Base-by-base conservation (phyloP, 1,140 invertebrate species). In the Andrena cerasifolii region DNA sequence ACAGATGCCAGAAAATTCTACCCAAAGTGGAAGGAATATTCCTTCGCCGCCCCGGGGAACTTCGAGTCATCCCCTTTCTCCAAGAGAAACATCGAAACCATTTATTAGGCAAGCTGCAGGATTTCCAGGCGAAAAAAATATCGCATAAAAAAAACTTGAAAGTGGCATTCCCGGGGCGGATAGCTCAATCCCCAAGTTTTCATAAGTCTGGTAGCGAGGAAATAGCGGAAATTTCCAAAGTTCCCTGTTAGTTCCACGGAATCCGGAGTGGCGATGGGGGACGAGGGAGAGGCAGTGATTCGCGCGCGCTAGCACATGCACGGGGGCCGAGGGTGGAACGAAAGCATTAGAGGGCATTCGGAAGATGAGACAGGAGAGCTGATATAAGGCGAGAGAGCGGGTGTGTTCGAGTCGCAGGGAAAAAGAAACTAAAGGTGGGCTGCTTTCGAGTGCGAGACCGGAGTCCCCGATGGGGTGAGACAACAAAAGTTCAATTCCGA, bases 401-500 rank as follows among this genome's bases (percentile, higher is more conserved):
- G 63, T 24, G 61, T 63, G n/a, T 16, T 43, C 47, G 21, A 24
- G 5, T 16, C n/a, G n/a, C n/a, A n/a, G n/a, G 43, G 51, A 67
- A 70, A 66, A 62, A 49, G 59, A 66, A 71, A 56, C 31, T 47
- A 26, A 75, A 56, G 51, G 71, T 51, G 49, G 1, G 28, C 14
- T 54, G 58, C 21, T 31, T 67, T 45, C 43, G 66, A 58, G 61
- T 12, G 36, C 49, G 49, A 62, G 33, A 26, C 62, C 53, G 28
- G 70, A 45, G 53, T 51, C 63, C 36, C 82, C 78, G 80, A 86
- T 84, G 80, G 83, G 73, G 53, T 61, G 85, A 70, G 79, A 88
- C 86, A 88, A 90, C 85, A 87, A 89, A 89, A 89, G 85, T 90
- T 90, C 89, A 90, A 91, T 90, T 89, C 88, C 82, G 76, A 84